Conservation (phyloP, 2,113 vertebrate genomes). For the Mobula hypostoma region DNA sequence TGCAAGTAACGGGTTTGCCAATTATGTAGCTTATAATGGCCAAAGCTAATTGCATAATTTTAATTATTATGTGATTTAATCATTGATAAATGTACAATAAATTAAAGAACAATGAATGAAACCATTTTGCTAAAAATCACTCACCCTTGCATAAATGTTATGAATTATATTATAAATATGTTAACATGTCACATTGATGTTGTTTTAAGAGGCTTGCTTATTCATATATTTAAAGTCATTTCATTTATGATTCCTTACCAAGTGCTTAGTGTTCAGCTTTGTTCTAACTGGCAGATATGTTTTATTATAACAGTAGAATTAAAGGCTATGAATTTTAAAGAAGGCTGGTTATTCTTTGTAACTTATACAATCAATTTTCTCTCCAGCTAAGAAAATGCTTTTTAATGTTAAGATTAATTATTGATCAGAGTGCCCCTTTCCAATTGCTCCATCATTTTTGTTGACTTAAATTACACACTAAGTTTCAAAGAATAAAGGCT, state of each 20-base stretch:
- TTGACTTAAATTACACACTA: conserved; percentile 45
- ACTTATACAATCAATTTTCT: conserved; percentile 48
- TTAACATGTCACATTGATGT: background rate
- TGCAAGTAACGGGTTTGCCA: background rate
- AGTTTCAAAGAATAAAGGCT: conserved; percentile 40
- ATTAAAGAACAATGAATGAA: background rate
- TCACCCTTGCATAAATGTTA: background rate
- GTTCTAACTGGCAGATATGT: background rate
- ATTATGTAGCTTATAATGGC: background rate
- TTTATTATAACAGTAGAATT: conserved; percentile 15
- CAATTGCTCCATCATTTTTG: conserved; percentile 44
- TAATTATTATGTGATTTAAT: background rate
- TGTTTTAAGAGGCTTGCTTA: background rate
- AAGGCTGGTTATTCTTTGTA: conserved; percentile 24
- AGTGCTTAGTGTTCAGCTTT: background rate
- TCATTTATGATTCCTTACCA: conserved; percentile 25
- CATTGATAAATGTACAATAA: background rate
- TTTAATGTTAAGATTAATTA: conserved; percentile 62
- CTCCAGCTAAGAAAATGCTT: conserved; percentile 52
- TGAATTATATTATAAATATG: background rate
- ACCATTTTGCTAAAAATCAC: background rate
- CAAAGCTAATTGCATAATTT: conserved; percentile 8
- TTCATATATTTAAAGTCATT: background rate
- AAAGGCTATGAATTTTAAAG: conserved; percentile 28
- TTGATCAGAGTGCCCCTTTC: conserved; percentile 48